Conservation (phyloP, 2,888 invertebrate genomes). For the Drosophila multiciliata region DNA sequence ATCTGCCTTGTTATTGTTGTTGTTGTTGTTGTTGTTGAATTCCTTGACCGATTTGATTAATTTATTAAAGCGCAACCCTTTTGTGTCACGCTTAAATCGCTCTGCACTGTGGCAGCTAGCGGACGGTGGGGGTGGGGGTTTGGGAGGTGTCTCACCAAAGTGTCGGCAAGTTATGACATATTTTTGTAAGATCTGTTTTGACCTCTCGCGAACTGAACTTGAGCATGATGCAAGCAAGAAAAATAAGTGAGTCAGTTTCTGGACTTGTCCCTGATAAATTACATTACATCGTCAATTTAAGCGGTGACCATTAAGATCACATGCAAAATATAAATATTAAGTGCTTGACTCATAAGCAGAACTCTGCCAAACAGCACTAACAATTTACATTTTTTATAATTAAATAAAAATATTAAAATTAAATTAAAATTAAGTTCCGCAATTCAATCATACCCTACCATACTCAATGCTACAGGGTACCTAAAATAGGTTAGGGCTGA, state of each 20-base stretch:
- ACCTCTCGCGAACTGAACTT: slow-evolving; percentile 72
- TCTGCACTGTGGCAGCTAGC: neutral
- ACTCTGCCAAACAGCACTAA: neutral
- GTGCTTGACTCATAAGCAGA: neutral
- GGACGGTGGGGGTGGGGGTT: neutral
- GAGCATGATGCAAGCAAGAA: slow-evolving; percentile 66
- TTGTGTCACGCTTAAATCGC: slow-evolving; percentile 44
- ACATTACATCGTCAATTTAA: slow-evolving; percentile 26
- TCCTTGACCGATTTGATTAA: slow-evolving; percentile 78
- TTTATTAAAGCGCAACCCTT: slow-evolving; percentile 80
- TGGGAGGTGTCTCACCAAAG: slow-evolving; percentile 28
- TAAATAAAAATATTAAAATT: neutral
- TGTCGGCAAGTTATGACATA: slow-evolving; percentile 74
- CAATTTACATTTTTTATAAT: neutral
- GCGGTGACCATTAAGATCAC: neutral
- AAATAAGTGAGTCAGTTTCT: slow-evolving; percentile 59
- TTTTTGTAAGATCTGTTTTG: slow-evolving; percentile 41
- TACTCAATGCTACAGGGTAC: neutral
- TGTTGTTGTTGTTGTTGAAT: slow-evolving; percentile 38
- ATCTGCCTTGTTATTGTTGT: slow-evolving; percentile 1
- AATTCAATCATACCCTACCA: neutral
- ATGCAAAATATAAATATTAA: neutral
- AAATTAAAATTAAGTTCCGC: neutral
- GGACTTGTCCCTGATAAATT: neutral
- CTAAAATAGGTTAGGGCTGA: slow-evolving; percentile 22